These are phyloP conservation scores for Pocota personata DNA, from an alignment of 2,888 invertebrate species.

Conservation along the genomic window DNA sequence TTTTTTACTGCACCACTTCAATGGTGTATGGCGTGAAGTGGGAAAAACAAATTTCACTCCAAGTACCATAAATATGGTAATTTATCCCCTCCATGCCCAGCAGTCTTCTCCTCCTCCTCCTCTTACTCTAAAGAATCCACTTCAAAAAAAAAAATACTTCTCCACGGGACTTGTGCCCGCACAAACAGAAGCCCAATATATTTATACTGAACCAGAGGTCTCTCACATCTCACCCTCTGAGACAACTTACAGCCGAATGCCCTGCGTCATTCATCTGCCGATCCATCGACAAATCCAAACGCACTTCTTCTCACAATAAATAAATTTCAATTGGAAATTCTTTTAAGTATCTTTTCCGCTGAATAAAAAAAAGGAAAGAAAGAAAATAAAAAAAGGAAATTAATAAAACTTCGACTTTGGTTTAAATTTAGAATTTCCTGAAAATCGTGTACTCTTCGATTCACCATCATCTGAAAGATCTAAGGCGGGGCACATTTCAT, in stretches of 20 bases:
- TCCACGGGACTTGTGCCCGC: conserved; percentile 8
- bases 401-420: not conserved
- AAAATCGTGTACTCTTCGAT: not conserved
- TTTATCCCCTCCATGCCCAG: conserved; percentile 34
- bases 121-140: not conserved
- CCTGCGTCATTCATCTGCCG: conserved; percentile 49
- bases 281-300: conserved; percentile 53
- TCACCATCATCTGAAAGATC: not conserved
- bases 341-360: conserved; percentile 57
- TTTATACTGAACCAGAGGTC: not conserved
- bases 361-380: conserved; percentile 1
- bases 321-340: conserved; percentile 37
- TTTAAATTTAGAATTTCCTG: conserved; percentile 41
- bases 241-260: conserved; percentile 1
- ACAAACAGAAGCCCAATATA: conserved; percentile 14
- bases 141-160: conserved; percentile 27
- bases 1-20: conserved; percentile 25
- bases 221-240: not conserved
- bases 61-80: conserved; percentile 63
- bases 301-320: conserved; percentile 45
- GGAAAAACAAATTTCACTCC: conserved; percentile 54
- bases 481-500: not conserved
- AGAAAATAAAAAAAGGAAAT: not conserved
- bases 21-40: conserved; percentile 34
- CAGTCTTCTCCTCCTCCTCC: not conserved